These are phyloP conservation scores for Dendrolimus punctatus DNA, from an alignment of 1,140 invertebrate genomes.

Conservation along the genomic window DNA sequence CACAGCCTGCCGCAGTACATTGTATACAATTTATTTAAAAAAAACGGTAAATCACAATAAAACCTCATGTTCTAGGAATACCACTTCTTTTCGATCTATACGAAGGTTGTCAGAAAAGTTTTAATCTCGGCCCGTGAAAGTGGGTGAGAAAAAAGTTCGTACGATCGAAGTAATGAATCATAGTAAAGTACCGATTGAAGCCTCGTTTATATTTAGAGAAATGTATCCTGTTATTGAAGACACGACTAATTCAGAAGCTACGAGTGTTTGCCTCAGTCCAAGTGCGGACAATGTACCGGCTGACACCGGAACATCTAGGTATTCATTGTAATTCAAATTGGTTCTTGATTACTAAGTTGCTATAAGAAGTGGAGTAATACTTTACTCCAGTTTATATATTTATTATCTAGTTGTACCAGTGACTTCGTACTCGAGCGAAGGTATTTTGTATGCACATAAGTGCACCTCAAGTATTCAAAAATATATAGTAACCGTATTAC, in stretches of 20 bases:
- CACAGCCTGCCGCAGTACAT: no score
- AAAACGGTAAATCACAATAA: background rate
- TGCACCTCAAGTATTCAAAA: no score
- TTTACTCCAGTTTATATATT: no score
- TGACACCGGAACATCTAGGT: constrained; percentile 37
- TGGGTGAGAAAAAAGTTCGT: constrained; percentile 49
- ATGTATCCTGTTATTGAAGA: constrained; percentile 43
- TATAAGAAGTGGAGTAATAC: no score
- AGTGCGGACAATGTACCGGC: constrained; percentile 13
- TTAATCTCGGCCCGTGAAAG: constrained; percentile 52
- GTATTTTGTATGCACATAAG: no score
- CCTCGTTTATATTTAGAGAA: constrained; percentile 48
- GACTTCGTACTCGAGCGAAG: no score
- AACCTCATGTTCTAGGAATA: constrained; percentile 33
- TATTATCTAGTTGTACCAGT: no score
- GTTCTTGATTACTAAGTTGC: no score
- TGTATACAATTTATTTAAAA: no score
- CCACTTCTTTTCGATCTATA: constrained; percentile 54
- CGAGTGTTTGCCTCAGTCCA: constrained; percentile 47
- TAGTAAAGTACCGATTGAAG: constrained; percentile 56
- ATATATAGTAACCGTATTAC: no score
- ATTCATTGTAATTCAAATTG: background rate
- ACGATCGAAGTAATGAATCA: constrained; percentile 64
- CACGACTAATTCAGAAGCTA: constrained; percentile 39
- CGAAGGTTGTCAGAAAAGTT: constrained; percentile 63